phyloP scores from a whole-genome alignment of 2,888 invertebrate species.

The Hirtodrosophila cameraria region DNA sequence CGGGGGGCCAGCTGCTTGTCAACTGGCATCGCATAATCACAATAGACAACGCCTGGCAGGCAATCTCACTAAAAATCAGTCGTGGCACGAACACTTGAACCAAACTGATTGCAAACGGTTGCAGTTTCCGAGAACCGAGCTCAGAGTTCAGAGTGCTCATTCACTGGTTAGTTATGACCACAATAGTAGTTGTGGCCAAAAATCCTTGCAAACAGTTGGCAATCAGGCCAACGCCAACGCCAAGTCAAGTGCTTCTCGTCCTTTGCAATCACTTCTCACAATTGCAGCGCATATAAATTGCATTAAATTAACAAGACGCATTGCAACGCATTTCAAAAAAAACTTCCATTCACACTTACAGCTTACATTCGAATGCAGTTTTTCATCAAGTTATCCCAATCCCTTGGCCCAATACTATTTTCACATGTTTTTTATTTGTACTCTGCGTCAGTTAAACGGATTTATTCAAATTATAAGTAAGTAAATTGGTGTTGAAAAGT shows the following conservation, averaged over 20 bases:
- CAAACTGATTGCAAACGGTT: slow-evolving; percentile 41
- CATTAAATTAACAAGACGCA: slow-evolving; percentile 59
- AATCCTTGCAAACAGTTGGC: slow-evolving; percentile 28
- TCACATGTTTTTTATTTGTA: background rate
- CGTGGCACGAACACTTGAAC: slow-evolving; percentile 46
- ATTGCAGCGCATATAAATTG: slow-evolving; percentile 49
- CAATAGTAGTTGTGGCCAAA: slow-evolving; percentile 17
- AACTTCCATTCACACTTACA: slow-evolving; percentile 48
- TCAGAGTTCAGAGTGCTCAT: background rate
- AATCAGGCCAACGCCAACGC: slow-evolving; percentile 34
- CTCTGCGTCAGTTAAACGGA: background rate
- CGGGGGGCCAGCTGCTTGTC: slow-evolving; percentile 49
- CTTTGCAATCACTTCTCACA: slow-evolving; percentile 21
- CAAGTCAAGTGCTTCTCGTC: background rate
- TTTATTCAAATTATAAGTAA: no score
- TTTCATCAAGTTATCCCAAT: slow-evolving; percentile 36
- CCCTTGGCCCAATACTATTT: slow-evolving; percentile 24
- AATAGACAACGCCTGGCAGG: slow-evolving; percentile 65
- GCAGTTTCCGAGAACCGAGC: slow-evolving; percentile 28
- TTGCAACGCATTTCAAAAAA: slow-evolving; percentile 49
- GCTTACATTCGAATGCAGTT: slow-evolving; percentile 32
- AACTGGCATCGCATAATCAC: slow-evolving; percentile 70
- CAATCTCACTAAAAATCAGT: slow-evolving; percentile 59
- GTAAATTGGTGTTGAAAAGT: no score
- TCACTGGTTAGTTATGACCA: slow-evolving; percentile 33